phyloP scores from a whole-genome alignment of 2,888 invertebrate genomes.

The Lepidocyrtoides sp. region DNA sequence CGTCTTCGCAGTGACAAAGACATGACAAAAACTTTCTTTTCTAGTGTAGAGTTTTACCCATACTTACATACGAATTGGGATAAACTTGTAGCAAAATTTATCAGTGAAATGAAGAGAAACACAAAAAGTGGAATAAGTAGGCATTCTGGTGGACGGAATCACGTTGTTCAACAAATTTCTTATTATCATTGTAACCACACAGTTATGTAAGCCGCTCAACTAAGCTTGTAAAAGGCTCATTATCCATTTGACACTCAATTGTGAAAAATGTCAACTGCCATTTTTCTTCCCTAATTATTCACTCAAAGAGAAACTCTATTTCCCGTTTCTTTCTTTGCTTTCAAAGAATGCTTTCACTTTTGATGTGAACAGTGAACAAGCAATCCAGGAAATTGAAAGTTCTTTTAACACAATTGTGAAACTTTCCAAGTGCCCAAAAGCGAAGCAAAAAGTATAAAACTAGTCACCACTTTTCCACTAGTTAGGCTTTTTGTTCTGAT shows the following conservation, averaged over 20 bases:
- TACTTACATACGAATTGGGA: too few species aligned
- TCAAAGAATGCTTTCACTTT: background rate
- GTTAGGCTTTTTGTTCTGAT: too few species aligned
- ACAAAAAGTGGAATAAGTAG: too few species aligned
- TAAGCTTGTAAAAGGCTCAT: background rate
- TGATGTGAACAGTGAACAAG: background rate
- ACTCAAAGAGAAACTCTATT: background rate
- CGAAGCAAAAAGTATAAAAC: background rate
- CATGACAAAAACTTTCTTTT: too few species aligned
- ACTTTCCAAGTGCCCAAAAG: background rate
- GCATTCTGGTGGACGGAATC: too few species aligned
- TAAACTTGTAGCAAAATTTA: too few species aligned
- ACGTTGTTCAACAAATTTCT: too few species aligned
- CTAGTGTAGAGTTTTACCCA: too few species aligned
- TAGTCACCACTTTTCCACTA: background rate
- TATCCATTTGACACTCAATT: background rate
- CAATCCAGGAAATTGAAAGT: background rate
- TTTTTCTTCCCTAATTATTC: background rate
- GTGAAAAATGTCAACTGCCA: background rate
- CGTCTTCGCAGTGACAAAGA: too few species aligned
- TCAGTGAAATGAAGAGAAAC: too few species aligned
- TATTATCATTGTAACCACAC: too few species aligned
- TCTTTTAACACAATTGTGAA: background rate
- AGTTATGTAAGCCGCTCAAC: too few species aligned
- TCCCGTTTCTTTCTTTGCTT: background rate